Base-by-base conservation (phyloP, 2,113 vertebrate species). In the Podarcis muralis region DNA sequence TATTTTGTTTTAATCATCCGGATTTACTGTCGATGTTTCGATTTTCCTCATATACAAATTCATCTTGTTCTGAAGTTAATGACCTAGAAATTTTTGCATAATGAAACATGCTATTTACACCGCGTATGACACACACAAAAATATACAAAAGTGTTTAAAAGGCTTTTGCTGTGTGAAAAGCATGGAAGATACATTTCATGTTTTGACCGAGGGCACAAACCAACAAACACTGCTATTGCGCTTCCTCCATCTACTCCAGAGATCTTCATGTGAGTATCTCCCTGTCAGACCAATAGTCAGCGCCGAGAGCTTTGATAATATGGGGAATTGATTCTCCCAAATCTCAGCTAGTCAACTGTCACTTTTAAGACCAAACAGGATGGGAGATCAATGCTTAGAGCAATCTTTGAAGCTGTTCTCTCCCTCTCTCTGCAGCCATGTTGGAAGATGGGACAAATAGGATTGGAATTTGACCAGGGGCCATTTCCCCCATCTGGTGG, bases 81-180 rank as follows among this genome's bases (percentile, higher is more conserved):
- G 93, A 96, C 87, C 92, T 92, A 94, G 89, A 97, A 95, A 94
- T 87, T 90, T 78, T 91, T 93, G 89, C 71, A 90, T 95, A 94
- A 96, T 92, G 93, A 94, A 94, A 92, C 89, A 95, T 92, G 89
- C 91, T 97, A 97, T 96, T 96, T 97, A 97, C 96, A 97, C 71
- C 90, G 91, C 69, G 20, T 35, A 84, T 88, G 89, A 93, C 80
- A 94, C 94, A 91, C 89, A 93, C 88, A 94, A 95, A 95, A 81
- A 86, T 90, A 93, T 88, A 90, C 85, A 94, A 96, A 96, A 90
- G 87, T 91, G 4, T 89, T 81, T 95, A 91, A 95, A 94, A 94
- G 89, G 74, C 11, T 88, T 84, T 48, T 71, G 68, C 93, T 88
- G 90, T 84, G 92, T 91, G 87, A 87, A 96, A 96, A 95, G 13